Base-by-base conservation (phyloP, 2,113 vertebrate species). In the Osmerus mordax region DNA sequence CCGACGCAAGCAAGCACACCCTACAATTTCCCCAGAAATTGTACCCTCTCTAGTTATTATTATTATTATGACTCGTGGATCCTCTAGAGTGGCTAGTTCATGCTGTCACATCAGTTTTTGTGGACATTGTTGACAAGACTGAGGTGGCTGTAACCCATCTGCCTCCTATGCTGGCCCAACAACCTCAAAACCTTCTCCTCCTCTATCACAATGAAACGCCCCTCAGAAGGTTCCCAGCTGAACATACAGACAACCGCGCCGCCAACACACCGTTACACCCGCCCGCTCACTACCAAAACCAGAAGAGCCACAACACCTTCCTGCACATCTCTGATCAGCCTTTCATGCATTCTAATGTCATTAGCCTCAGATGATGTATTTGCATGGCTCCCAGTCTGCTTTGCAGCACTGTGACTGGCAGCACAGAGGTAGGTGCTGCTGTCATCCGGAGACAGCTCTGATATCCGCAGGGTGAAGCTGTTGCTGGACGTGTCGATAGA, bases 391-490 rank as follows among this genome's bases (percentile, higher is more conserved):
- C 59, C 23, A 53, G 54, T 13, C 69, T 16, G 15, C 41, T 4
- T 29, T 76, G 73, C 66, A 54, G 69, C 85, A 88, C 87, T 83
- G 90, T 91, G 89, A 28, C 78, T 85, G 0, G 89, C 89, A 55
- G 76, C 88, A 0, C 90, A 92, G 82, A 86, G 90, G 79, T 91
- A 92, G 16, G 36, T 81, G 36, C 78, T 82, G 51, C 79, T 88
- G 77, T 92, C 84, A n/a, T 76, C 71, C 0, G 69, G 6, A 1
- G 23, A 4, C 56, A 88, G 58, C 4, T 78, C 59, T 36, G 52
- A 72, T 0, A 88, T 75, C 2, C 71, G 32, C 51, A 91, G 84
- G 52, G 74, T 62, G 75, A 91, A 92, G 51, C 2, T 63, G 79
- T 89, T 90, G 0, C 75, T 71, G 1, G 60, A 7, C 3, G 71